Base-by-base conservation (phyloP, 1,140 invertebrate genomes). In the Brachionus manjavacas region DNA sequence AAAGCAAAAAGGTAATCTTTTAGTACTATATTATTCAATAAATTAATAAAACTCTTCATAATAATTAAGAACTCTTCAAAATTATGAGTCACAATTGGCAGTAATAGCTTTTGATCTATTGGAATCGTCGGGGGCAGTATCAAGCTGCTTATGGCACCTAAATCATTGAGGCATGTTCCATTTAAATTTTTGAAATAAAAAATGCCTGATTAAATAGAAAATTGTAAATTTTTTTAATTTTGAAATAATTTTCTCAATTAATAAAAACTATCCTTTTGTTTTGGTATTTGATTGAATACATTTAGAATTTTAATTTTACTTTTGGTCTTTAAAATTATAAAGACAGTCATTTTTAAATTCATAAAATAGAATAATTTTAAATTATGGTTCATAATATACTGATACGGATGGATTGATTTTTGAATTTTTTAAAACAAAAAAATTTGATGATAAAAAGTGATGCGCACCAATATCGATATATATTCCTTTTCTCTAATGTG, bases 1-100 rank as follows among this genome's bases (percentile, higher is more conserved):
- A 93, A 93, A 87, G 95, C 60, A 28, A 83, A 83, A 83, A 31
- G 52, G 64, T 83, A 66, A 41, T n/a, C 4, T 46, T 49, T 55
- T 14, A 23, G 39, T 49, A 23, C 8, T 11, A 16, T 16, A 7
- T 60, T 7, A 79, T 14, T 43, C 7, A 66, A 31, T 46, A 7
- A 14, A 28, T 28, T n/a, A 80, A 64, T 80, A 41, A 14, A 35
- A 35, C 31, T 20, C 60, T 25, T 66, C 3, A 20, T 25, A 12
- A 20, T 25, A 12, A 31, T 81, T 64, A 81, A 81, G 79, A 43
- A 23, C 35, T 14, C 25, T 83, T 20, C 39, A 68, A 43, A 41
- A 68, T 31, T 72, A 83, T 83, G 81, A 83, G 68, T 23, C 41
- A 11, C 81, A 72, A 20, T 60, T 83, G 16, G 60, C 81, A 28